phyloP scores from a whole-genome alignment of 2,888 invertebrate species.

The Agriopis aurantiaria region DNA sequence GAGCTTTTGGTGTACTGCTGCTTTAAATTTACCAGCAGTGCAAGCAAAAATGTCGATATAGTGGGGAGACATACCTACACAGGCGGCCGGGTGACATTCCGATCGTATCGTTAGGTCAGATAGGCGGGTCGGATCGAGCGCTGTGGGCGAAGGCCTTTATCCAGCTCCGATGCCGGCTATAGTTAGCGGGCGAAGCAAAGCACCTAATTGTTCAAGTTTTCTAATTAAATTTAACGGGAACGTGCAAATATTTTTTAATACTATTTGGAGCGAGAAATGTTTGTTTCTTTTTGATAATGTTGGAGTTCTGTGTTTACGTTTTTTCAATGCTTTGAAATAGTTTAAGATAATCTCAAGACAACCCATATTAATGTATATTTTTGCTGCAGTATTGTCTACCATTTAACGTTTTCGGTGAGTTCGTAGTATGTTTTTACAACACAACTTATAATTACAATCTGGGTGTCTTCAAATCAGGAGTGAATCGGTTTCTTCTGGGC shows the following conservation, averaged over 20 bases:
- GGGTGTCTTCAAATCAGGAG: too few species aligned
- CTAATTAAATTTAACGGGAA: slow-evolving; percentile 66
- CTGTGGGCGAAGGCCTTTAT: slow-evolving; percentile 36
- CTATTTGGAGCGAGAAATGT: slow-evolving; percentile 9
- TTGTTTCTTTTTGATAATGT: slow-evolving; percentile 14
- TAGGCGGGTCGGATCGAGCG: background rate
- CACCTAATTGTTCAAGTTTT: slow-evolving; percentile 69
- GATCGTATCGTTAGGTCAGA: too few species aligned
- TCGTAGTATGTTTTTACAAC: background rate
- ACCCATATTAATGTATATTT: too few species aligned
- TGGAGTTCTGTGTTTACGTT: background rate
- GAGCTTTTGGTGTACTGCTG: too few species aligned
- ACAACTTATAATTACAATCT: too few species aligned
- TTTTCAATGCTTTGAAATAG: background rate
- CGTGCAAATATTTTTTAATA: slow-evolving; percentile 42
- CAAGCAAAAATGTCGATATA: too few species aligned
- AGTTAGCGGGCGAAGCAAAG: slow-evolving; percentile 56
- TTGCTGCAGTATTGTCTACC: background rate
- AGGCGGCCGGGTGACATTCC: too few species aligned
- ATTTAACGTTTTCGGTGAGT: background rate
- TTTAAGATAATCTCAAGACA: background rate
- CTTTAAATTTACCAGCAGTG: too few species aligned
- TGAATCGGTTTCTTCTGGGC: too few species aligned
- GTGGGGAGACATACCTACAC: too few species aligned
- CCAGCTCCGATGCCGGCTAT: slow-evolving; percentile 56